Conservation (phyloP, 2,888 invertebrate genomes). For the Oxyteleia sp. region DNA sequence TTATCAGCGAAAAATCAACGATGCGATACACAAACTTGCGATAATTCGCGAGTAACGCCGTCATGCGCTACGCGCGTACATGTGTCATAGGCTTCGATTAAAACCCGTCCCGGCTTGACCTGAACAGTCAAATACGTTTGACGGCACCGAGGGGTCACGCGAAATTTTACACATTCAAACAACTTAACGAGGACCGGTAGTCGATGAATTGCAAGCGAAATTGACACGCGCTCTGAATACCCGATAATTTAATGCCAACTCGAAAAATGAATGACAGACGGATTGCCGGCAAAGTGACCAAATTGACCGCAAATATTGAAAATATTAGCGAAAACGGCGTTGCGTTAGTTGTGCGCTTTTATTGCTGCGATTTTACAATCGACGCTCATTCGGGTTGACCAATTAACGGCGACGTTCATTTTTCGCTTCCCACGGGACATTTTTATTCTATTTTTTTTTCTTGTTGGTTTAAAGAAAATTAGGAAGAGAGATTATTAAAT, state of each 20-base stretch:
- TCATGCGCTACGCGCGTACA: conserved; percentile 44
- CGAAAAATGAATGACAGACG: conserved; percentile 69
- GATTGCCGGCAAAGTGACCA: conserved; percentile 52
- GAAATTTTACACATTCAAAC: conserved; percentile 72
- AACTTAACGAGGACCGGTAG: conserved; percentile 68
- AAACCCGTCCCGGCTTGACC: conserved; percentile 63
- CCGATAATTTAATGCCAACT: conserved; percentile 75
- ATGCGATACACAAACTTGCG: conserved; percentile 55
- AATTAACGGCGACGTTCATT: conserved; percentile 37
- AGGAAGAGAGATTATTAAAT: no score
- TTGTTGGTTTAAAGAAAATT: no score
- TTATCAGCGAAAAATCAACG: conserved; percentile 62
- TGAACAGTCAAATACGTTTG: conserved; percentile 74
- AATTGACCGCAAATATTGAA: conserved; percentile 67
- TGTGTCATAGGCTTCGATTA: conserved; percentile 71
- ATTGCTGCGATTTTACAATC: conserved; percentile 19
- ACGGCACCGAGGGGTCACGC: conserved; percentile 63
- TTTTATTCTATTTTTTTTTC: no score
- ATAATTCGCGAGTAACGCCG: conserved; percentile 56
- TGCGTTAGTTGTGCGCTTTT: conserved; percentile 12
- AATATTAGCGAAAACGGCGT: conserved; percentile 48
- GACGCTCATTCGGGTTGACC: not conserved
- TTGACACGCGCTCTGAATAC: conserved; percentile 71
- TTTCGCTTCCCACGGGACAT: not conserved
- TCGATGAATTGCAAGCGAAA: conserved; percentile 73